These are phyloP conservation scores for Cygnus buccinator DNA, from an alignment of 2,113 vertebrate species.

Conservation along the genomic window DNA sequence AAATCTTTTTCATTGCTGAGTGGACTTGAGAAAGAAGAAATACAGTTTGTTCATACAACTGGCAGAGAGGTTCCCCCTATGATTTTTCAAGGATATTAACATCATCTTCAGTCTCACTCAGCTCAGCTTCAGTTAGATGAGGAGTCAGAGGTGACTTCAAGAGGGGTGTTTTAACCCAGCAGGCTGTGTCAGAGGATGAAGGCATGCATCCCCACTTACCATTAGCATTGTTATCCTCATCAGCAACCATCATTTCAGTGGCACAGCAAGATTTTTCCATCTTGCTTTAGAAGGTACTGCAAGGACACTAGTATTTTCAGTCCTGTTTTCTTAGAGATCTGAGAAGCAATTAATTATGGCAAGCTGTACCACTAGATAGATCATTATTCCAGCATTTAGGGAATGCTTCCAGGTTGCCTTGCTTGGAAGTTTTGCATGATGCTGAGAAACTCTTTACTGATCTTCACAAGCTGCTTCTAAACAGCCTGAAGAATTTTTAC, in stretches of 20 bases:
- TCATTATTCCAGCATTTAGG: constrained; percentile 12
- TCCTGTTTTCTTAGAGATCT: constrained; percentile 29
- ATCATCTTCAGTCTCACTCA: neutral
- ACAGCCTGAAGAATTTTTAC: constrained; percentile 43
- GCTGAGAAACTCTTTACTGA: constrained; percentile 48
- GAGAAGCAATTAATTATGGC: constrained; percentile 50
- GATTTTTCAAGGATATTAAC: neutral
- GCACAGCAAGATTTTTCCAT: constrained; percentile 50
- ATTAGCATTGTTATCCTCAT: constrained; percentile 43
- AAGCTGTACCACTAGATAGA: constrained; percentile 29
- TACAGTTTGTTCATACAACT: neutral
- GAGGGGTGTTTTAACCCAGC: constrained; percentile 38
- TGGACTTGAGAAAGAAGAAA: neutral
- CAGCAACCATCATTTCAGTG: constrained; percentile 67
- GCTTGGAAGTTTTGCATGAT: constrained; percentile 33
- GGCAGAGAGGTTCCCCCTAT: neutral
- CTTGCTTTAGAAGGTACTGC: constrained; percentile 38
- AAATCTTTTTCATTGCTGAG: neutral
- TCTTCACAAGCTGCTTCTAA: constrained; percentile 25
- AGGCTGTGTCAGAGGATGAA: constrained; percentile 31
- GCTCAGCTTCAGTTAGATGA: neutral
- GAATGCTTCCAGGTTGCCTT: constrained; percentile 46
- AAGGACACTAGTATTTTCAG: constrained; percentile 31
- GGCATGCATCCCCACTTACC: constrained; percentile 28
- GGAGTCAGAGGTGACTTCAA: neutral